Percentiles rank a stretch among this genome's conserved stretches.
Evolutionary conservation across 2,888 invertebrate species (phyloP).

Genomic region (Limenitis camilla): DNA sequence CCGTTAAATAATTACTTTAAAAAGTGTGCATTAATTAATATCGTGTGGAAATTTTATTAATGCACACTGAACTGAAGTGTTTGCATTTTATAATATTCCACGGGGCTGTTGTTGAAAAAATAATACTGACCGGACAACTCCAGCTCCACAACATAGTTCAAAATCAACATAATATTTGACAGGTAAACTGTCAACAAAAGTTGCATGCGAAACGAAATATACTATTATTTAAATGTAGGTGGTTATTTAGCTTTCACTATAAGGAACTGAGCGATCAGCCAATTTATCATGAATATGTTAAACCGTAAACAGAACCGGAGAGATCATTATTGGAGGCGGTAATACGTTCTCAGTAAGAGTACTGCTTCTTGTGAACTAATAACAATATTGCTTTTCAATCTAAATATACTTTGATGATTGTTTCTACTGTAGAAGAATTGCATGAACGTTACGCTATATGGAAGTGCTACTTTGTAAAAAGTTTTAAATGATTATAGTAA

Average conservation of each 20-base stretch:
- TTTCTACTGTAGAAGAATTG: neutral
- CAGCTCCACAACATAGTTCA: neutral
- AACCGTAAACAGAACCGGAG: slow-evolving; percentile 6
- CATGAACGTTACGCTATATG: neutral
- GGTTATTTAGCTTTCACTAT: too few relatives aligned
- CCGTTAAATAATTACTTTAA: too few relatives aligned
- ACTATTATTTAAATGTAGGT: too few relatives aligned
- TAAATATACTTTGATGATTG: neutral
- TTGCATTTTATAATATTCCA: neutral
- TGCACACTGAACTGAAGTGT: neutral
- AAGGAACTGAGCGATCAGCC: neutral
- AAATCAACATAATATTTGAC: too few relatives aligned
- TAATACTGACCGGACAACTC: slow-evolving; percentile 10
- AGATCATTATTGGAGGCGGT: slow-evolving; percentile 6
- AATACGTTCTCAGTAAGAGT: slow-evolving; percentile 21
- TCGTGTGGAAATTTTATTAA: neutral
- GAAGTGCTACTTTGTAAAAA: too few relatives aligned
- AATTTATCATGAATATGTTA: slow-evolving; percentile 1
- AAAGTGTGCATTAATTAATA: neutral
- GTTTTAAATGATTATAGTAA: too few relatives aligned
- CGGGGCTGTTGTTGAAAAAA: slow-evolving; percentile 16
- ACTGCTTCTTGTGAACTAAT: neutral
- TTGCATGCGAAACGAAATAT: too few relatives aligned
- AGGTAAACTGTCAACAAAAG: too few relatives aligned
- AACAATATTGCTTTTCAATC: neutral